Evolutionary conservation across 2,797 vertebrate species (phyloP), one percentile per base, ranked within the genome.

Genomic region (Lithobates sylvaticus): DNA sequence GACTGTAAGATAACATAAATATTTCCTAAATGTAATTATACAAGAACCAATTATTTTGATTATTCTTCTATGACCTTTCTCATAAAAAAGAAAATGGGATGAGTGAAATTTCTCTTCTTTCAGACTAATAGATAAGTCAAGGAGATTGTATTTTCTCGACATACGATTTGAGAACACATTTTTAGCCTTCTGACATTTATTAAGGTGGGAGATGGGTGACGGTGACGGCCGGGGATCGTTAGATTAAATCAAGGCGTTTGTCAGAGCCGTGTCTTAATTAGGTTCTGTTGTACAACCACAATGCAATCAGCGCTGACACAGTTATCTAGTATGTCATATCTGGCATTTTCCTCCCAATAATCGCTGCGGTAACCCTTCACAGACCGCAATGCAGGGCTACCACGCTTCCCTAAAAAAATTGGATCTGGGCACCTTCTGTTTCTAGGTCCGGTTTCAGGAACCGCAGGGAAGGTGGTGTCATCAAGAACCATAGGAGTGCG

Each of bases 181-280:
- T 72, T 73, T 82, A 82, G 69, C 44, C 71, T 32, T 67, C 18
- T 82, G 80, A 82, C 80, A 82, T 82, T 82, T 82, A 73, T 82
- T 72, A 64, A 16, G 80, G 80, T 44, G 3, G 64, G 32, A 39
- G 70, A 54, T 26, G 29, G 54, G n/a, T 36, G 67, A 42, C 27
- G 27, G 44, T 34, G 29, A 44, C 27, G 27, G 79, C 29, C 34
- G 29, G 5, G 58, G 72, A 85, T 91, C 91, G 89, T 89, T 92
- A 83, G 89, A 90, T 91, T 89, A 88, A 89, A 88, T 89, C 83
- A 88, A 76, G 89, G 83, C 89, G 88, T 91, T 91, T 92, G 90
- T 91, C 89, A 85, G 80, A 78, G 89, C 90, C 87, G 75, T 78
- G 91, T 92, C 84, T 89, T 92, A 88, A 89, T 92, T 90, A 91